phyloP scores from a whole-genome alignment of 2,888 invertebrate species.

The Harpagoxenus sublaevis region DNA sequence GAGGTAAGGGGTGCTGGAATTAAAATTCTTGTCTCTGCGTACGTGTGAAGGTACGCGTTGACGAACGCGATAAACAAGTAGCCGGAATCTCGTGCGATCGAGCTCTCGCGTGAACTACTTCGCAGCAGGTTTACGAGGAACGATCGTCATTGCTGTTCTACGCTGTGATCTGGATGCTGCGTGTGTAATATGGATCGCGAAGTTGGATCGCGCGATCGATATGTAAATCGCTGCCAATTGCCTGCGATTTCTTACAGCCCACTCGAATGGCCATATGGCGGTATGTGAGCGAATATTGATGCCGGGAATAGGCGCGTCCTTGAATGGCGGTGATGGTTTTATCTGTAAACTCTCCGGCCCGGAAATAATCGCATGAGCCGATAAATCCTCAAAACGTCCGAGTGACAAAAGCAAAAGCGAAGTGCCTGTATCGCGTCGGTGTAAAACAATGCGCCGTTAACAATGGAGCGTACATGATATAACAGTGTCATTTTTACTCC shows the following conservation, averaged over 20 bases:
- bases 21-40: neutral
- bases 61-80: neutral
- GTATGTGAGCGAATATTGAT: neutral
- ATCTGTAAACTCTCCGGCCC: slow-evolving; percentile 39
- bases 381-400: slow-evolving; percentile 21
- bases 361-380: slow-evolving; percentile 18
- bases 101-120: neutral
- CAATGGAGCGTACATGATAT: neutral
- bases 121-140: slow-evolving; percentile 4
- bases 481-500: neutral
- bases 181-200: neutral
- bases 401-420: neutral
- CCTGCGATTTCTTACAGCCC: neutral
- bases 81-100: neutral
- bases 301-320: slow-evolving; percentile 48
- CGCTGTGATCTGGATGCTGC: slow-evolving; percentile 1
- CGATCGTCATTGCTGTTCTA: neutral
- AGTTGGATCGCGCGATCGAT: neutral
- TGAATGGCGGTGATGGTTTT: slow-evolving; percentile 49
- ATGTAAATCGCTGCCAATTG: neutral
- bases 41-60: neutral
- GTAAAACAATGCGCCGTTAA: neutral
- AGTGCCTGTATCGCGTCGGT: neutral
- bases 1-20: slow-evolving; percentile 59
- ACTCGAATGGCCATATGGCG: slow-evolving; percentile 3